These are phyloP conservation scores for Ennomos erosarius DNA, from an alignment of 2,888 invertebrate genomes.

Conservation along the genomic window DNA sequence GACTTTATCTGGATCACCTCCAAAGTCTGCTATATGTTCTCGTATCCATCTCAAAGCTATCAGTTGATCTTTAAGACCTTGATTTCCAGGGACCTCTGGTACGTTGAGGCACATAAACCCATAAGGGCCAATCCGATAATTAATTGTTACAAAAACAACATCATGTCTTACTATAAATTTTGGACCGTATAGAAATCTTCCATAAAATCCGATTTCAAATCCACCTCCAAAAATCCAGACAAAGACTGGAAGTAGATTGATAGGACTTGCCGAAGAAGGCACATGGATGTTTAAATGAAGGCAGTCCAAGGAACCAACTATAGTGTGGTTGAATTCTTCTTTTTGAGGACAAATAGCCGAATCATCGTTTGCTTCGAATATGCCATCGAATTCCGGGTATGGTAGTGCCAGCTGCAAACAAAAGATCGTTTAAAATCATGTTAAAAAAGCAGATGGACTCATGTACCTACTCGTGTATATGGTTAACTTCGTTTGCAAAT, in stretches of 20 bases:
- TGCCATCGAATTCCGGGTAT: constrained; percentile 40
- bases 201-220: constrained; percentile 49
- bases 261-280: constrained; percentile 56
- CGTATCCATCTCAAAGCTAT: constrained; percentile 60
- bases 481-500: no score
- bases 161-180: constrained; percentile 55
- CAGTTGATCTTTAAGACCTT: constrained; percentile 64
- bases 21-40: constrained; percentile 61
- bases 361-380: constrained; percentile 52
- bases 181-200: constrained; percentile 47
- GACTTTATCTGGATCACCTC: constrained; percentile 58
- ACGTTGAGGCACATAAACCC: constrained; percentile 66
- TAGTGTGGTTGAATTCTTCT: constrained; percentile 41
- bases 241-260: constrained; percentile 55
- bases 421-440: background rate
- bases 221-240: constrained; percentile 64
- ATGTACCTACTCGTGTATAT: no score
- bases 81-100: constrained; percentile 64
- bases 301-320: constrained; percentile 47
- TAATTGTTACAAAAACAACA: constrained; percentile 53
- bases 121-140: constrained; percentile 63
- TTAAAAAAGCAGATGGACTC: no score
- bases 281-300: constrained; percentile 70
- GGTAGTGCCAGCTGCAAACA: constrained; percentile 28
- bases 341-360: constrained; percentile 51